These are phyloP conservation scores for Ceratotherium simum DNA, from an alignment of 2,113 vertebrate species.

Conservation along the genomic window DNA sequence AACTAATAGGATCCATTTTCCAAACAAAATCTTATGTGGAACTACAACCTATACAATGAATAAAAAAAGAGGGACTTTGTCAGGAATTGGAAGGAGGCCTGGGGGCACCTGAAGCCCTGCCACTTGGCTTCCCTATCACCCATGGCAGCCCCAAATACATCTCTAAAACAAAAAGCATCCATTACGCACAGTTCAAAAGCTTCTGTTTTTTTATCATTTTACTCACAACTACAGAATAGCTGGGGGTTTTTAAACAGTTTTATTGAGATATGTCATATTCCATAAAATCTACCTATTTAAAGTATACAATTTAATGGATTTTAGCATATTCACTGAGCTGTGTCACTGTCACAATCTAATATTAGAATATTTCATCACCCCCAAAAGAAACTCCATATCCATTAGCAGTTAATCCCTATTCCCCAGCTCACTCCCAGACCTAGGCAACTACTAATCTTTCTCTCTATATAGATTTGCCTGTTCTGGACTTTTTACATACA, in stretches of 20 bases:
- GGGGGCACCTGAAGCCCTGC: too few species aligned
- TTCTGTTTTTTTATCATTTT: slow-evolving; percentile 70
- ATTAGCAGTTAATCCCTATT: neutral
- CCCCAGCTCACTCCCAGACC: neutral
- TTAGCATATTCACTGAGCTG: neutral
- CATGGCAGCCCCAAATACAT: neutral
- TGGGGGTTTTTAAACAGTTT: slow-evolving; percentile 64
- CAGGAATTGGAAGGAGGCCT: neutral
- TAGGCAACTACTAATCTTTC: neutral
- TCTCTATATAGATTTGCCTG: neutral
- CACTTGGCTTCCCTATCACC: neutral
- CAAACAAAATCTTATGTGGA: neutral
- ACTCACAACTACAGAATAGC: slow-evolving; percentile 66
- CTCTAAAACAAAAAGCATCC: neutral
- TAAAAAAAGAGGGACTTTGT: neutral
- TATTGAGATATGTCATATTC: neutral
- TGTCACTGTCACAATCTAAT: neutral
- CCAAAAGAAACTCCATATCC: neutral
- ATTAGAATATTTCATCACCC: neutral
- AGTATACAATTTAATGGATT: neutral
- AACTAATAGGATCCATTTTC: neutral
- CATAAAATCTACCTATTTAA: neutral
- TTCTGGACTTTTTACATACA: neutral
- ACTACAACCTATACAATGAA: neutral
- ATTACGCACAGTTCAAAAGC: too few species aligned